Base-by-base conservation (phyloP, 2,888 invertebrate species). In the Ichneumoninae sp. region DNA sequence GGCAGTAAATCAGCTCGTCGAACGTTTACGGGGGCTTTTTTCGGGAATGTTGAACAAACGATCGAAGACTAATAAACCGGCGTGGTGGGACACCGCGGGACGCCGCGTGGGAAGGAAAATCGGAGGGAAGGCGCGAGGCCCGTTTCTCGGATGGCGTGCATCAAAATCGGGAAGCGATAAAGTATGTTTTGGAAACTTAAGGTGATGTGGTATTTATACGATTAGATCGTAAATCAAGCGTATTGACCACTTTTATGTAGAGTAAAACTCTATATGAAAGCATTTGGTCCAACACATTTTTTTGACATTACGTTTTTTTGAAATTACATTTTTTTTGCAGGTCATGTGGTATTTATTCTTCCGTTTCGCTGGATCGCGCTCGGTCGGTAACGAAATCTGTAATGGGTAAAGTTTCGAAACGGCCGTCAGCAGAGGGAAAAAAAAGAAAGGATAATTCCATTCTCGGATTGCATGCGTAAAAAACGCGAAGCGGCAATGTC, bases 1-100 rank as follows among this genome's bases (percentile, higher is more conserved):
- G 88, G 91, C 90, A 92, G 92, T 93, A 93, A 93, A 93, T 93
- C 93, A 92, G 89, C 77, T 85, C 82, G 87, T 84, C 83, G 88
- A 91, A 92, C 93, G 89, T 93, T 93, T 93, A 93, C 91, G 92
- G 92, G 91, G 91, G 63, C 63, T 89, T 92, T 93, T 47, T 92
- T 93, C 92, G 86, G 92, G 92, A 92, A 93, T 93, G 93, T 93
- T 93, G 92, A 91, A 93, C 93, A 93, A 93, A 93, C 93, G 93
- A 93, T 93, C 92, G 93, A 93, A 92, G 92, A 92, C 92, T 93
- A 93, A 93, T 93, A 93, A 93, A 93, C 92, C 91, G 89, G 88
- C 90, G 85, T 82, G 79, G 85, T 79, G 69, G 88, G 86, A 88
- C 92, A 84, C 93, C 81, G 87, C 92, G 90, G 93, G 93, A 89